A percentile compares a stretch with the other conserved stretches of the same genome.
phyloP scores from a whole-genome alignment of 2,888 invertebrate genomes.

The Plusia festucae region DNA sequence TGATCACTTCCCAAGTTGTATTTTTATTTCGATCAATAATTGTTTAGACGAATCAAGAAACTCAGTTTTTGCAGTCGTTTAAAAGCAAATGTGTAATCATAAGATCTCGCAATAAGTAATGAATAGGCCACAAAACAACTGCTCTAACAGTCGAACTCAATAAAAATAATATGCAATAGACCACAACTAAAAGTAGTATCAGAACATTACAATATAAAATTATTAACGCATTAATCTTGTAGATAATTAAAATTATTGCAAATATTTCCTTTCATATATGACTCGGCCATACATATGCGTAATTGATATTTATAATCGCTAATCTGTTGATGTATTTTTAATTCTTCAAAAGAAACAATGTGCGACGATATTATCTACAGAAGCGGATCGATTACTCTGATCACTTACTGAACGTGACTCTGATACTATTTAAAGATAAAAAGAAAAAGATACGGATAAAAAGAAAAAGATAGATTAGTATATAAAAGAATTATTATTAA shows the following conservation, averaged over 20 bases:
- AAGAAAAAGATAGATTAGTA: not conserved
- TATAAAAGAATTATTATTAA: not conserved
- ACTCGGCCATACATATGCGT: not conserved
- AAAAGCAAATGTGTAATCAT: too few relatives aligned
- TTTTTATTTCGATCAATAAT: too few relatives aligned
- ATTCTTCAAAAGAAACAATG: constrained; percentile 2
- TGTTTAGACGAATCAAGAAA: too few relatives aligned
- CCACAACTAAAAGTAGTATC: not conserved
- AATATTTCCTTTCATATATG: not conserved
- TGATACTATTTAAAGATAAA: constrained; percentile 7
- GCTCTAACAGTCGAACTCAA: not conserved
- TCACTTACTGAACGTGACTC: constrained; percentile 3
- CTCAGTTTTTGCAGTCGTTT: too few relatives aligned
- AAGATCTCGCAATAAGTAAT: not conserved
- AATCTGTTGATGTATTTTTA: not conserved
- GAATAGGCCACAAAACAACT: not conserved
- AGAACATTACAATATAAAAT: not conserved
- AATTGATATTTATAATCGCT: constrained; percentile 6
- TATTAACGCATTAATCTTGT: not conserved
- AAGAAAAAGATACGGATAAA: not conserved
- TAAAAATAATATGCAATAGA: not conserved
- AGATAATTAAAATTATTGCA: constrained; percentile 4
- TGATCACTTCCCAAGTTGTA: too few relatives aligned
- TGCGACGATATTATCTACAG: not conserved
- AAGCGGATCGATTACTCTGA: constrained; percentile 3